Conservation (phyloP, 2,888 invertebrate species). For the Synanthedon formicaeformis region DNA sequence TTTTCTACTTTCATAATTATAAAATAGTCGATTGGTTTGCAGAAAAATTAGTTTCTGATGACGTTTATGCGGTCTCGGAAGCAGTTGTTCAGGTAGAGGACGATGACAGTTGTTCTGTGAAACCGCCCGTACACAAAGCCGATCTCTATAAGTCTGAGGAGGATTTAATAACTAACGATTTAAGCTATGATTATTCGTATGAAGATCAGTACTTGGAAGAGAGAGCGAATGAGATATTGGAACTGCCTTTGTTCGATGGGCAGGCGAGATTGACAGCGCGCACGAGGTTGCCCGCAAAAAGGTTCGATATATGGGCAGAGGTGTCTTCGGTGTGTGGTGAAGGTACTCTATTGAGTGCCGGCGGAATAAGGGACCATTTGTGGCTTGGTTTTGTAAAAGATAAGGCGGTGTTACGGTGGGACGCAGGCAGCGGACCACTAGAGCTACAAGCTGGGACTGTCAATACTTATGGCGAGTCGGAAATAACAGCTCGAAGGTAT, state of each 20-base stretch:
- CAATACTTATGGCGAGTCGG: constrained; percentile 43
- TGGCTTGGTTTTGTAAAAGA: constrained; percentile 56
- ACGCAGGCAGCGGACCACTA: constrained; percentile 51
- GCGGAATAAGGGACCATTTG: constrained; percentile 54
- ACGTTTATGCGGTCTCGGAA: neutral
- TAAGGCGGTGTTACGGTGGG: constrained; percentile 48
- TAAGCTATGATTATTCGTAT: constrained; percentile 35
- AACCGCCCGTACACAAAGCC: neutral
- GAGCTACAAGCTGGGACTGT: constrained; percentile 47
- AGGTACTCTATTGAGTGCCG: constrained; percentile 49
- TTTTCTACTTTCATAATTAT: neutral
- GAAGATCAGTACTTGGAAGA: constrained; percentile 42
- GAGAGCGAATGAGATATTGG: constrained; percentile 33
- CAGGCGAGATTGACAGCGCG: constrained; percentile 45
- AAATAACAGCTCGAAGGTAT: constrained; percentile 51
- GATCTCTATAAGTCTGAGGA: constrained; percentile 19
- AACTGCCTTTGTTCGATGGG: constrained; percentile 56
- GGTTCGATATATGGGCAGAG: constrained; percentile 61
- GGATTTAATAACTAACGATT: constrained; percentile 34
- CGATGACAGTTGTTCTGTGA: constrained; percentile 1
- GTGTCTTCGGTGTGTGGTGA: constrained; percentile 51
- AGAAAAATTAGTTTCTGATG: constrained; percentile 36
- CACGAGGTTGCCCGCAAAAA: constrained; percentile 47
- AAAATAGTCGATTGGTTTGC: constrained; percentile 30
- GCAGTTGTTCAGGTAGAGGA: neutral